Evolutionary conservation across 2,888 invertebrate genomes (phyloP), one percentile per base, ranked within the genome.

Genomic region (Archips crataeganus): DNA sequence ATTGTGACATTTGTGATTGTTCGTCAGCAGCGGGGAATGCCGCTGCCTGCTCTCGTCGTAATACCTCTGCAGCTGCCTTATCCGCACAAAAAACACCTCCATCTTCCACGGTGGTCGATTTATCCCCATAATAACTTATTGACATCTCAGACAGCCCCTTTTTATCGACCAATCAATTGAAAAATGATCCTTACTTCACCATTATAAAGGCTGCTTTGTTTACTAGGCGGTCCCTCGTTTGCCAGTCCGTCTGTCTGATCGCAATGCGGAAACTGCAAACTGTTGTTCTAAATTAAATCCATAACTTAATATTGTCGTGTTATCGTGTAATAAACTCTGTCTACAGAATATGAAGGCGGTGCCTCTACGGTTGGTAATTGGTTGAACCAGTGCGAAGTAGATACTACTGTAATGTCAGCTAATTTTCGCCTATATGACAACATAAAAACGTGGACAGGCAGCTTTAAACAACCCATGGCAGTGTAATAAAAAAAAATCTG

Each of bases 41-140:
- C 36, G 36, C 5, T 3, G 36, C 45, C 45, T 45, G 10, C 45
- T 45, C 45, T 11, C 11, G 11, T 45, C 2, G 11, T 45, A 45
- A 32, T 47, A 32, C 47, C 54, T 36, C 39, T 0, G 42, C 1
- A 59, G 34, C 70, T 63, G 39, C 39, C 57, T 67, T 13, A 15
- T 51, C 6, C n/a, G 6, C 13, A 34, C 62, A 62, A 73, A 74
- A 74, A 74, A 70, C 34, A 60, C 34, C 42, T 39, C 49, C 71
- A 49, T 47, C 67, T 67, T 63, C 69, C 45, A 59, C 74, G 74
- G 74, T 74, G 74, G 74, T 70, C 74, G 74, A 74, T 74, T 74
- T 74, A 39, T 70, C 64, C 49, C 59, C 54, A 15, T 65, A 70
- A 69, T 74, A 74, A 74, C 69, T 74, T 70, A 74, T 70, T 70